A percentile compares a stretch with the other conserved stretches of the same genome.
phyloP scores from a whole-genome alignment of 2,888 invertebrate species.

The Andrena haemorrhoa region DNA sequence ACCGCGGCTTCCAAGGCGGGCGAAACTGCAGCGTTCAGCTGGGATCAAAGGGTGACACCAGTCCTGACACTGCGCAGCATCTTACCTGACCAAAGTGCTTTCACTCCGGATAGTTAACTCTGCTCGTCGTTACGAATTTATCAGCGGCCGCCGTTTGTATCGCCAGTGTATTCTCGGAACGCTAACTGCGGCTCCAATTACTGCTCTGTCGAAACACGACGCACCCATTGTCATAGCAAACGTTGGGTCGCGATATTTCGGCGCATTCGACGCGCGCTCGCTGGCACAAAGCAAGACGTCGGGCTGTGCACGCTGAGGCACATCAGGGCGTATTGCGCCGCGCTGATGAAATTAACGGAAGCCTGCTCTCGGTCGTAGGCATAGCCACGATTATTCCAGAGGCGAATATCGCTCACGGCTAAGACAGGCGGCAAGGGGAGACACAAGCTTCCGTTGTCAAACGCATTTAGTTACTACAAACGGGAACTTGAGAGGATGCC shows the following conservation, averaged over 20 bases:
- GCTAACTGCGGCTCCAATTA: neutral
- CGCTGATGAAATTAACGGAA: constrained; percentile 52
- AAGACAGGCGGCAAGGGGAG: constrained; percentile 76
- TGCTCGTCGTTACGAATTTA: too few relatives aligned
- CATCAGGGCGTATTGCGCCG: neutral
- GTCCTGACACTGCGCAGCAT: constrained; percentile 7
- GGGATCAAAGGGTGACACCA: constrained; percentile 19
- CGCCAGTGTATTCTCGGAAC: neutral
- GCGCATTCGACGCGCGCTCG: neutral
- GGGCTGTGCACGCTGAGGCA: constrained; percentile 8
- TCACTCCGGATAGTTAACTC: too few relatives aligned
- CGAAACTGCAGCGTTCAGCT: constrained; percentile 4
- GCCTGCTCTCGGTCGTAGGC: constrained; percentile 30
- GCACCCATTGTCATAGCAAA: neutral
- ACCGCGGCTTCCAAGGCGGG: constrained; percentile 4
- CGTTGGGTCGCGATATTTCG: neutral
- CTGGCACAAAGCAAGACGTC: neutral
- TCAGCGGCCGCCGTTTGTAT: neutral
- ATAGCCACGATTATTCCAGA: constrained; percentile 56
- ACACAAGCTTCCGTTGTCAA: constrained; percentile 84
- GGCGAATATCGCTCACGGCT: constrained; percentile 75
- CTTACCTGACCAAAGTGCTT: too few relatives aligned
- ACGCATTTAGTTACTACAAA: constrained; percentile 84
- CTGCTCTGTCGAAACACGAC: constrained; percentile 6
- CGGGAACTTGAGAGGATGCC: constrained; percentile 80